Percentiles rank a stretch among this genome's conserved stretches.
Evolutionary conservation across 2,797 vertebrate genomes (phyloP).

Genomic region (Zalophus californianus): DNA sequence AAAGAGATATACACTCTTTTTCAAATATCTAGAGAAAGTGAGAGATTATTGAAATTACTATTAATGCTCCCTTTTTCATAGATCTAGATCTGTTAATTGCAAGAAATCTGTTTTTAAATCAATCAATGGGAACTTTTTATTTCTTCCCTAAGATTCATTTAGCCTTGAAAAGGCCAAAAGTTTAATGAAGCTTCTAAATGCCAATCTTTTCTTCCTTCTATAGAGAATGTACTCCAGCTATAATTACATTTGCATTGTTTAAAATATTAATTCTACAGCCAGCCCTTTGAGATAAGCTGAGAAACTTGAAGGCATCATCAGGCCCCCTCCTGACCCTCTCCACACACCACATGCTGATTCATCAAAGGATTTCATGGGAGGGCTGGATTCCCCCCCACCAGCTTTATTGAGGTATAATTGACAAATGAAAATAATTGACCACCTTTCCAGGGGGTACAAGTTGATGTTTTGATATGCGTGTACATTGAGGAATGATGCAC

Average conservation of each 20-base stretch:
- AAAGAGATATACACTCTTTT: neutral
- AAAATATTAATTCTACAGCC: constrained; percentile 47
- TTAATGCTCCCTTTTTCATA: neutral
- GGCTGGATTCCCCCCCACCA: neutral
- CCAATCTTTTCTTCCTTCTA: constrained; percentile 59
- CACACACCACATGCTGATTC: accelerated
- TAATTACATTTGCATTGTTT: constrained; percentile 73
- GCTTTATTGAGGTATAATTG: neutral
- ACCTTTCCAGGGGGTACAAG: neutral
- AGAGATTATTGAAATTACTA: neutral
- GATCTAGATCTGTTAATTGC: constrained; percentile 52
- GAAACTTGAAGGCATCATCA: neutral
- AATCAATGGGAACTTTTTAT: constrained; percentile 46
- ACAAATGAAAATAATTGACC: neutral
- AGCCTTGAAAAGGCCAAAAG: constrained; percentile 76
- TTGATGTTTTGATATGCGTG: neutral
- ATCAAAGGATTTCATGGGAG: neutral
- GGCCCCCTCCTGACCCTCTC: neutral
- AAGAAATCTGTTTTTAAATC: constrained; percentile 61
- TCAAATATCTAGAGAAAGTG: neutral
- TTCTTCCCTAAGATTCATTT: constrained; percentile 65
- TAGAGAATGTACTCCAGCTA: constrained; percentile 28
- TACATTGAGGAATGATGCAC: neutral
- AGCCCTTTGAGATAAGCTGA: constrained; percentile 29
- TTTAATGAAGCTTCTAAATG: constrained; percentile 72